Percentiles rank a stretch among this genome's conserved stretches.
phyloP scores from a whole-genome alignment of 2,888 invertebrate genomes.

The Geotrupes spiniger region DNA sequence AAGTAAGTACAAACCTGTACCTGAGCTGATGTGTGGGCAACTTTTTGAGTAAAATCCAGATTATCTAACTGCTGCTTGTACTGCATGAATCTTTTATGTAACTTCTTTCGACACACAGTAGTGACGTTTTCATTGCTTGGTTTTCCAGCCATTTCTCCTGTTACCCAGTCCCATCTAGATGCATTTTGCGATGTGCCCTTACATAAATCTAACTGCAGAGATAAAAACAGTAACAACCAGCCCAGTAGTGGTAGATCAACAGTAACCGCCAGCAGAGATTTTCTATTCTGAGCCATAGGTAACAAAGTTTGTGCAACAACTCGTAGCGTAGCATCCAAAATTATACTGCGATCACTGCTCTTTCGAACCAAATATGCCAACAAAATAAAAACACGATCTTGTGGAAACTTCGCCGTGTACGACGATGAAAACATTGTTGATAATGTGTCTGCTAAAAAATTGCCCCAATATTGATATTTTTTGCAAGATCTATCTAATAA shows the following conservation, averaged over 20 bases:
- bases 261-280: constrained; percentile 54
- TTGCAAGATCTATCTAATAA: constrained; percentile 73
- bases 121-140: constrained; percentile 47
- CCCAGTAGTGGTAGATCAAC: constrained; percentile 68
- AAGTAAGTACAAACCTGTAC: constrained; percentile 39
- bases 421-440: constrained; percentile 75
- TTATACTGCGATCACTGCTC: constrained; percentile 62
- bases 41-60: constrained; percentile 64
- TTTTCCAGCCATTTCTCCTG: constrained; percentile 67
- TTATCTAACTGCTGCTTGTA: constrained; percentile 66
- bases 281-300: constrained; percentile 45
- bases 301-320: constrained; percentile 60
- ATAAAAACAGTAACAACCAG: constrained; percentile 74
- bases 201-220: constrained; percentile 63
- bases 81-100: constrained; percentile 71
- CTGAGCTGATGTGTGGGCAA: constrained; percentile 56
- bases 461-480: constrained; percentile 82
- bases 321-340: constrained; percentile 62
- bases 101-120: constrained; percentile 58
- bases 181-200: constrained; percentile 40
- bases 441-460: constrained; percentile 80
- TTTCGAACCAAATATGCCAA: constrained; percentile 84
- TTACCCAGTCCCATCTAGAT: constrained; percentile 87
- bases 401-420: constrained; percentile 76
- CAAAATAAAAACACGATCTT: constrained; percentile 85